Conservation (phyloP, 2,797 vertebrate genomes). For the Heliangelus exortis region DNA sequence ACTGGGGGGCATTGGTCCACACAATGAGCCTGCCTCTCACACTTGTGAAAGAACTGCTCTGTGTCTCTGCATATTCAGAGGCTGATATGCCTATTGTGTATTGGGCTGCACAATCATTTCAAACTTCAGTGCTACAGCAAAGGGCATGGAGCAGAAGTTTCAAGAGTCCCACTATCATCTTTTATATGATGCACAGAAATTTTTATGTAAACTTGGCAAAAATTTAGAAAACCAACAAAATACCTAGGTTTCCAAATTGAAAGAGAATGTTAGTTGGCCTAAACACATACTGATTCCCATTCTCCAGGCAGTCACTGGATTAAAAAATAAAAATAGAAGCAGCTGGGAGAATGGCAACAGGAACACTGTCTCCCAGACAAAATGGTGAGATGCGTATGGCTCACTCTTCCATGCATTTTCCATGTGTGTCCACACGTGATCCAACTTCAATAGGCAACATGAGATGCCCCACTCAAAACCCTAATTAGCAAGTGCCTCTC, state of each 20-base stretch:
- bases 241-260: background rate
- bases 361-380: background rate
- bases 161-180: background rate
- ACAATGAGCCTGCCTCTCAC: background rate
- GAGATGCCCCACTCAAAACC: background rate
- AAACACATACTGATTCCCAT: background rate
- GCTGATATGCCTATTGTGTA: background rate
- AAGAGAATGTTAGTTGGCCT: background rate
- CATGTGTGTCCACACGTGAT: fast-evolving
- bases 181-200: background rate
- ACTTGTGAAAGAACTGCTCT: background rate
- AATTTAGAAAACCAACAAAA: background rate
- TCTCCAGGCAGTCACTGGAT: background rate
- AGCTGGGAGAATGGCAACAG: background rate
- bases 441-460: background rate
- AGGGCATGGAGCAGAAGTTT: background rate
- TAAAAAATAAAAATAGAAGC: background rate
- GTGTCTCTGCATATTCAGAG: background rate
- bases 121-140: background rate
- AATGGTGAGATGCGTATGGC: background rate
- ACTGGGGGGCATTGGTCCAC: background rate
- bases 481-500: background rate
- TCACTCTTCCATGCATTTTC: background rate
- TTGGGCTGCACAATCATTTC: background rate
- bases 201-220: background rate